Evolutionary conservation across 1,140 invertebrate species (phyloP).

Genomic region (Aricia agestis): DNA sequence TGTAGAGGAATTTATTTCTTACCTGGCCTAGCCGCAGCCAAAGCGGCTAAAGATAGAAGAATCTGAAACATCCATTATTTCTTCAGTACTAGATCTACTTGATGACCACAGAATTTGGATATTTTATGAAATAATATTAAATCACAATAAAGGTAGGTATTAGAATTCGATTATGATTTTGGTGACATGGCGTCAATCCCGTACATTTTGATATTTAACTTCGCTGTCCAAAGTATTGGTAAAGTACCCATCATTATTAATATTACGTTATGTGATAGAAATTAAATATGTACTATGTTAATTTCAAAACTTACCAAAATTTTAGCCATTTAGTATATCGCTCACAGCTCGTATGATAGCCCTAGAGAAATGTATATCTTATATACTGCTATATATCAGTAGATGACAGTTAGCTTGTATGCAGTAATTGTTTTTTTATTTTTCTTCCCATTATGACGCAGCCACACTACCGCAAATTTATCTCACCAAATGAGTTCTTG

Average conservation of each 20-base stretch:
- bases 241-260: too few relatives aligned
- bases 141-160: too few relatives aligned
- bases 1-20: too few relatives aligned
- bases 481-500: neutral
- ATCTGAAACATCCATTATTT: slow-evolving; percentile 10
- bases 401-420: neutral
- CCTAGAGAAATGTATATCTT: neutral
- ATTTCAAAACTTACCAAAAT: slow-evolving; percentile 11
- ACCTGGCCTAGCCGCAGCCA: slow-evolving; percentile 16
- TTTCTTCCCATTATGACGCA: neutral
- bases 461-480: neutral
- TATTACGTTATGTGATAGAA: too few relatives aligned
- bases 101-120: too few relatives aligned
- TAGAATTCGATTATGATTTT: too few relatives aligned
- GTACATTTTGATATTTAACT: too few relatives aligned
- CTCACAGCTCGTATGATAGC: neutral
- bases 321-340: slow-evolving; percentile 5
- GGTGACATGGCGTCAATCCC: too few relatives aligned
- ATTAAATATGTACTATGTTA: too few relatives aligned
- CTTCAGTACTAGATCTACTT: neutral
- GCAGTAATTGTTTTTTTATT: neutral
- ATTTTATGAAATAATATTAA: too few relatives aligned
- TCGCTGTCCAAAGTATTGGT: too few relatives aligned
- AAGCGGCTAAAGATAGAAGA: slow-evolving; percentile 5
- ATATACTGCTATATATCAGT: neutral